Conservation (phyloP, 2,113 vertebrate species). For the Rhinichthys klamathensis region DNA sequence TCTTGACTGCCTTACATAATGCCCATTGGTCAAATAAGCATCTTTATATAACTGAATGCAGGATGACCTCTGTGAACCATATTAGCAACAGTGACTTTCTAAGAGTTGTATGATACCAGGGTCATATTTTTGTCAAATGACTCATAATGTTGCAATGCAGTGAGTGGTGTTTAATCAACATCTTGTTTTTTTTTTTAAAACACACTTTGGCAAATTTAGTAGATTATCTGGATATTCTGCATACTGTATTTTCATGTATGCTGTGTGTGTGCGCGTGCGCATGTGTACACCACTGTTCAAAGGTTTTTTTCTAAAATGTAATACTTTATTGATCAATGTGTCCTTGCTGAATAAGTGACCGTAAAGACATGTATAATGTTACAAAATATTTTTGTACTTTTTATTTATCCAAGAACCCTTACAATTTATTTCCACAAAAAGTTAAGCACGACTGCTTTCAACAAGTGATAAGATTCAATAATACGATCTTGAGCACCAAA, state of each 20-base stretch:
- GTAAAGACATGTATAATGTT: not conserved
- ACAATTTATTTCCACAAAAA: not conserved
- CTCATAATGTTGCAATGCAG: not conserved
- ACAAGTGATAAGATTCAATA: not conserved
- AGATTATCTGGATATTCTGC: too few relatives aligned
- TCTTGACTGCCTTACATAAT: conserved; percentile 1
- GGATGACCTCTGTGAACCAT: not conserved
- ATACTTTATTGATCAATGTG: not conserved
- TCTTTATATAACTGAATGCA: conserved; percentile 20
- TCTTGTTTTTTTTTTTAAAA: not conserved
- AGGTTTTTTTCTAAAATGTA: too few relatives aligned
- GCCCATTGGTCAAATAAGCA: not conserved
- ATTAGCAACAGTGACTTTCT: not conserved
- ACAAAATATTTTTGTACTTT: not conserved
- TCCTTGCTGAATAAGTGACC: not conserved
- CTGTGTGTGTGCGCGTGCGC: too few relatives aligned
- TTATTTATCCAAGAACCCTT: not conserved
- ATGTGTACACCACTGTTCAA: too few relatives aligned
- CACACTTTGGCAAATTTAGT: not conserved
- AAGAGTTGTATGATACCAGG: not conserved
- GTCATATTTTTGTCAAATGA: not conserved
- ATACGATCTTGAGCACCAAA: not conserved
- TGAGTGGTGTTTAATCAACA: not conserved
- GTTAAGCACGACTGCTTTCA: too few relatives aligned
- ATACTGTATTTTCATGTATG: too few relatives aligned